phyloP scores from a whole-genome alignment of 2,888 invertebrate species.

The Lobophora halterata region DNA sequence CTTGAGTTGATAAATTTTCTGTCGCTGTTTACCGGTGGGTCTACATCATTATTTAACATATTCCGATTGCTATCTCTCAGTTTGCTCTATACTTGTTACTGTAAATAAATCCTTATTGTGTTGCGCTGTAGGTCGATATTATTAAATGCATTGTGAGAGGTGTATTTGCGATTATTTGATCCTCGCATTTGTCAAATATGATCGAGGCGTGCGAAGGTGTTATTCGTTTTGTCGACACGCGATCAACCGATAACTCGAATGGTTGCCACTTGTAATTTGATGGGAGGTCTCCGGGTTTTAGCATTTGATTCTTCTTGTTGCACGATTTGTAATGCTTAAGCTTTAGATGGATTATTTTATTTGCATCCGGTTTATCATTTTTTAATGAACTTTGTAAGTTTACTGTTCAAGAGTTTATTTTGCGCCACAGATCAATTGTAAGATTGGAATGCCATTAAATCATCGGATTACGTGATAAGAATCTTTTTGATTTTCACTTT shows the following conservation, averaged over 20 bases:
- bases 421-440: conserved; percentile 4
- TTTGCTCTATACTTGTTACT: conserved; percentile 31
- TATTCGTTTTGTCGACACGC: conserved; percentile 70
- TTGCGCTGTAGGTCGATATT: conserved; percentile 37
- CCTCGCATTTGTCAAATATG: conserved; percentile 66
- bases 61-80: conserved; percentile 47
- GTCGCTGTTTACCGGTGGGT: conserved; percentile 42
- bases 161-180: conserved; percentile 59
- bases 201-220: conserved; percentile 62
- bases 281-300: conserved; percentile 57
- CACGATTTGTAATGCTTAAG: conserved; percentile 22
- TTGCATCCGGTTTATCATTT: conserved; percentile 6
- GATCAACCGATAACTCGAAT: conserved; percentile 59
- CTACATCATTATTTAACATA: conserved; percentile 52
- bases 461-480: conserved; percentile 33
- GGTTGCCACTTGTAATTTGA: conserved; percentile 68
- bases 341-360: conserved; percentile 22
- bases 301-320: conserved; percentile 39
- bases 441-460: conserved; percentile 22
- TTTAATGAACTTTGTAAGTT: too few relatives aligned
- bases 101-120: conserved; percentile 41
- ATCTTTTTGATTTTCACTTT: conserved; percentile 36
- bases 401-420: conserved; percentile 1
- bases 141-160: conserved; percentile 30
- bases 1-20: conserved; percentile 44